These are phyloP conservation scores for Tokudaia muenninki DNA, from an alignment of 2,797 vertebrate species.

Conservation along the genomic window DNA sequence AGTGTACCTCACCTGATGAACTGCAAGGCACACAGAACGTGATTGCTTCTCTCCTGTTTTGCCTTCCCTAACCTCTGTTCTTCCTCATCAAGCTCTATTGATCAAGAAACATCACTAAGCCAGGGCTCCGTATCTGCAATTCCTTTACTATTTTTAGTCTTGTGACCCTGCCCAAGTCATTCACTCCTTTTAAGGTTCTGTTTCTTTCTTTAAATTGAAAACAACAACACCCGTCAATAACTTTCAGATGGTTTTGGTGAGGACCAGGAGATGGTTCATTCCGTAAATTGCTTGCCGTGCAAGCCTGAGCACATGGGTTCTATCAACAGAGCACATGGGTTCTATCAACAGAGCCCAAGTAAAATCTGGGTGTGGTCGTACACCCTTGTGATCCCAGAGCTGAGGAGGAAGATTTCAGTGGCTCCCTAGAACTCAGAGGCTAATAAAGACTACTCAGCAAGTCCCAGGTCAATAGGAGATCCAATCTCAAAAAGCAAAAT, in stretches of 20 bases:
- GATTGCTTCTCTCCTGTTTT: background rate
- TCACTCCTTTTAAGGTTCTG: background rate
- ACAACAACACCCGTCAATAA: background rate
- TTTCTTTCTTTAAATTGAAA: constrained; percentile 15
- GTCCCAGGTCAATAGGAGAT: background rate
- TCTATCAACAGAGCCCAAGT: background rate
- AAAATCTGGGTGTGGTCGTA: background rate
- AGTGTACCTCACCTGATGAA: background rate
- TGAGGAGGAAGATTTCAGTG: background rate
- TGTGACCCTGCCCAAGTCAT: background rate
- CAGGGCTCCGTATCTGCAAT: background rate
- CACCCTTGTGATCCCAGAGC: background rate
- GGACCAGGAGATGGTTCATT: background rate
- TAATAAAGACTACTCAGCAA: background rate
- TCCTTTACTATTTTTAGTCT: background rate
- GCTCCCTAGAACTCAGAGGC: too few species aligned
- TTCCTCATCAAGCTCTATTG: background rate
- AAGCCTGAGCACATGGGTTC: background rate
- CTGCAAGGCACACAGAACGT: background rate
- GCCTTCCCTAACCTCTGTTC: background rate
- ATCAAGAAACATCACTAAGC: background rate
- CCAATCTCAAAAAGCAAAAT: background rate
- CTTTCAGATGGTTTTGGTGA: background rate
- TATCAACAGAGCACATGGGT: background rate
- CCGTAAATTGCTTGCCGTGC: background rate